phyloP scores from a whole-genome alignment of 1,140 invertebrate species.

The Pinna nobilis region DNA sequence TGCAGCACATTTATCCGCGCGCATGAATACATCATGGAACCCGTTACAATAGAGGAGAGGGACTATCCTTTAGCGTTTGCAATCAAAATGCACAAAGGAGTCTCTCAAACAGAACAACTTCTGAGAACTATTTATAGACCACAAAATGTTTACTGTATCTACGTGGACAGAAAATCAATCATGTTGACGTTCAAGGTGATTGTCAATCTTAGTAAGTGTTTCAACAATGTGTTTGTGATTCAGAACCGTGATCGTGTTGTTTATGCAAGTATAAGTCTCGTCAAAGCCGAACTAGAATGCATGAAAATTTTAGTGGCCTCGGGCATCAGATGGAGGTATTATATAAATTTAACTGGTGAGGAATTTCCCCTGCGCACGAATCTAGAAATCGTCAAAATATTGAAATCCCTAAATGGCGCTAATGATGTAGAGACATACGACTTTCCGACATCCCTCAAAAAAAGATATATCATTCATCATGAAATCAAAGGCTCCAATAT shows the following conservation, averaged over 20 bases:
- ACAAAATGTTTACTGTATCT: constrained; percentile 73
- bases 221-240: constrained; percentile 58
- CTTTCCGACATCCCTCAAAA: constrained; percentile 23
- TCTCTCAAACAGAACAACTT: constrained; percentile 66
- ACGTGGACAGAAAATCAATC: constrained; percentile 63
- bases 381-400: constrained; percentile 60
- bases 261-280: constrained; percentile 44
- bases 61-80: constrained; percentile 65
- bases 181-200: constrained; percentile 47
- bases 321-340: constrained; percentile 62
- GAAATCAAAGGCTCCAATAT: constrained; percentile 18
- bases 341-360: constrained; percentile 67
- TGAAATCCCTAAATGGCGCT: constrained; percentile 53
- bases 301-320: constrained; percentile 41
- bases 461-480: constrained; percentile 34
- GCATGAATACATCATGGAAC: background rate
- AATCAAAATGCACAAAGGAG: constrained; percentile 57
- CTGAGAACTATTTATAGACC: constrained; percentile 69
- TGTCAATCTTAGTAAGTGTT: constrained; percentile 53
- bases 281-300: constrained; percentile 60
- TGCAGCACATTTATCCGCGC: background rate
- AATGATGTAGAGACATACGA: constrained; percentile 60
- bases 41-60: constrained; percentile 44
- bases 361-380: constrained; percentile 69
- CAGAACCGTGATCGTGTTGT: constrained; percentile 42